Percentiles rank a stretch among this genome's conserved stretches.
These are phyloP conservation scores for Linepithema humile DNA, from an alignment of 1,140 invertebrate genomes.

Conservation along the genomic window DNA sequence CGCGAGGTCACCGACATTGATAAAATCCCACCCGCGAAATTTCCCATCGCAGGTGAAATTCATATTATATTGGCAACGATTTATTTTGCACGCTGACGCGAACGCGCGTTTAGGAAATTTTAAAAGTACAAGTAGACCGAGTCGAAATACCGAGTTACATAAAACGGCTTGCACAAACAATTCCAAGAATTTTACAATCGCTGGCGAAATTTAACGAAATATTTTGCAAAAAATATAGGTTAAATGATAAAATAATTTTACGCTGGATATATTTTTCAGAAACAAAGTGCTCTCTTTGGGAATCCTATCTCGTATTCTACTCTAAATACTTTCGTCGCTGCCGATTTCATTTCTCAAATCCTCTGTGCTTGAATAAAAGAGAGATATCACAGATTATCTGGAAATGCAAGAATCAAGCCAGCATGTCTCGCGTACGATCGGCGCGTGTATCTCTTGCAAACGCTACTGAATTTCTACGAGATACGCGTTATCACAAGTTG, in stretches of 20 bases:
- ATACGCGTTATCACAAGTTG: neutral
- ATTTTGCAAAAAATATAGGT: no score
- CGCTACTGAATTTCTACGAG: neutral
- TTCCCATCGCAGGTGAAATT: neutral
- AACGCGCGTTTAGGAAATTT: neutral
- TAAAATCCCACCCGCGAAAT: neutral
- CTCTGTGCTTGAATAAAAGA: neutral
- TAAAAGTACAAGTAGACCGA: neutral
- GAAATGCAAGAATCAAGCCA: neutral
- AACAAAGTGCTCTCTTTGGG: neutral
- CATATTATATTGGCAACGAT: constrained; percentile 18
- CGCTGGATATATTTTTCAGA: neutral
- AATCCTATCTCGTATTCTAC: neutral
- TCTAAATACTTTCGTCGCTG: neutral
- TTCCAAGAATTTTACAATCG: no score
- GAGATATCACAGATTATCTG: neutral
- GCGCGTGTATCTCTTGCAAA: neutral
- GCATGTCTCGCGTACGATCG: neutral
- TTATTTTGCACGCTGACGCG: neutral
- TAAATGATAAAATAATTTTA: no score
- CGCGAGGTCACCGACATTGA: constrained; percentile 15
- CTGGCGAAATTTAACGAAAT: no score
- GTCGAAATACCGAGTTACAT: no score
- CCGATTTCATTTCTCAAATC: neutral
- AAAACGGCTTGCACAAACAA: no score